Percentiles rank a stretch among this genome's conserved stretches.
Conservation (phyloP, 2,113 vertebrate genomes). For the Amphiprion ocellaris region DNA sequence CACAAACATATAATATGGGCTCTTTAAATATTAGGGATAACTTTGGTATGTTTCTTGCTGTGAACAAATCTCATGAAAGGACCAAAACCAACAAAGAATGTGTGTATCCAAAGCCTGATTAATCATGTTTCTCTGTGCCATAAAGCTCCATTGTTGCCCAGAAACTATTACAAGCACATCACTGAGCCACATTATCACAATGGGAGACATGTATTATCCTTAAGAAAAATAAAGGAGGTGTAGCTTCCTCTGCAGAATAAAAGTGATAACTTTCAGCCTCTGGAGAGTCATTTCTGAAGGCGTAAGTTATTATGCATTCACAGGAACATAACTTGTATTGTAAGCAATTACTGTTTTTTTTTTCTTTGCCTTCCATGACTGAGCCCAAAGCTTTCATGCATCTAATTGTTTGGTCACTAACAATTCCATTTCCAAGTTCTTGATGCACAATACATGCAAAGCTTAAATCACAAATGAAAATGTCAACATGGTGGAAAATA, state of each 20-base stretch:
- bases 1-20: too few species aligned
- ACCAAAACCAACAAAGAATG: too few species aligned
- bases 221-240: neutral
- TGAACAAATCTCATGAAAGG: too few species aligned
- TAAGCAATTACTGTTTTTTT: neutral
- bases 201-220: neutral
- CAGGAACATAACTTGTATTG: neutral
- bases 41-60: too few species aligned
- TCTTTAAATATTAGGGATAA: too few species aligned
- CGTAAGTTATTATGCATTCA: neutral
- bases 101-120: too few species aligned
- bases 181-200: neutral
- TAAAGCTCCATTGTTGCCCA: too few species aligned
- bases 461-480: slow-evolving; percentile 34
- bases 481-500: neutral
- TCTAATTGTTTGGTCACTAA: neutral
- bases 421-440: neutral
- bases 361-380: slow-evolving; percentile 5
- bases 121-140: too few species aligned
- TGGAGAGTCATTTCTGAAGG: neutral
- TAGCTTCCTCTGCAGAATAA: neutral
- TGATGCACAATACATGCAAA: slow-evolving; percentile 3
- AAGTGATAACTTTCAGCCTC: neutral
- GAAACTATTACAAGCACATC: too few species aligned
- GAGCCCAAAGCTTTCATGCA: neutral